A percentile compares a stretch with the other conserved stretches of the same genome.
phyloP scores from a whole-genome alignment of 2,888 invertebrate species.

The Laothoe populi region DNA sequence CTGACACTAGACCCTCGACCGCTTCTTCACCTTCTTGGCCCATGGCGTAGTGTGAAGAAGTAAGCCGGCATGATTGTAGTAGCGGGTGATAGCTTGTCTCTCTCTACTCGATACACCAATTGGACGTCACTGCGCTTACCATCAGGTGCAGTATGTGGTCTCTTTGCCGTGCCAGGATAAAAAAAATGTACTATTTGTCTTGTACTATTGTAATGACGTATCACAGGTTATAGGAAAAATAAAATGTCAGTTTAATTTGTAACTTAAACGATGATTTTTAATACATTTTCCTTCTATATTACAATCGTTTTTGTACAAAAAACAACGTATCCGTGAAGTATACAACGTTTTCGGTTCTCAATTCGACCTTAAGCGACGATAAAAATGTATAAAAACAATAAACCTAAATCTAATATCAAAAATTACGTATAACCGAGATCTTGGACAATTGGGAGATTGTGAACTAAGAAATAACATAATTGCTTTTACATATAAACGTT shows the following conservation, averaged over 20 bases:
- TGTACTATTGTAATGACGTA: too few species aligned
- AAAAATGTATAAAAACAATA: constrained; percentile 52
- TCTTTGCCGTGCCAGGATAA: too few species aligned
- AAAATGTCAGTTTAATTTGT: constrained; percentile 66
- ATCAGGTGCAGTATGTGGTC: too few species aligned
- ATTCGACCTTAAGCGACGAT: constrained; percentile 61
- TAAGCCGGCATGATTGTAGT: too few species aligned
- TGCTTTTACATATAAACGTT: too few species aligned
- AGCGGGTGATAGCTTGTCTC: too few species aligned
- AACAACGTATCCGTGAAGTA: constrained; percentile 67
- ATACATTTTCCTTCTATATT: constrained; percentile 78
- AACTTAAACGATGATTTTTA: constrained; percentile 84
- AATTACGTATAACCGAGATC: constrained; percentile 80
- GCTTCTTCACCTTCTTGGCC: too few species aligned
- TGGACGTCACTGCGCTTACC: too few species aligned
- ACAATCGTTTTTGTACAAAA: constrained; percentile 80
- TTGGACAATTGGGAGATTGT: constrained; percentile 55
- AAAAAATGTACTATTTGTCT: too few species aligned
- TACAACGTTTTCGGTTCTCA: constrained; percentile 57
- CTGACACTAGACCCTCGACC: too few species aligned
- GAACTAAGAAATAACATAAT: background rate
- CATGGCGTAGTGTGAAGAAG: too few species aligned
- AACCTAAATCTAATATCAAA: constrained; percentile 64
- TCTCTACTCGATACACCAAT: too few species aligned
- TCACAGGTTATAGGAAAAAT: constrained; percentile 47